Evolutionary conservation across 2,888 invertebrate genomes (phyloP).

Genomic region (Pyrrhia umbra): DNA sequence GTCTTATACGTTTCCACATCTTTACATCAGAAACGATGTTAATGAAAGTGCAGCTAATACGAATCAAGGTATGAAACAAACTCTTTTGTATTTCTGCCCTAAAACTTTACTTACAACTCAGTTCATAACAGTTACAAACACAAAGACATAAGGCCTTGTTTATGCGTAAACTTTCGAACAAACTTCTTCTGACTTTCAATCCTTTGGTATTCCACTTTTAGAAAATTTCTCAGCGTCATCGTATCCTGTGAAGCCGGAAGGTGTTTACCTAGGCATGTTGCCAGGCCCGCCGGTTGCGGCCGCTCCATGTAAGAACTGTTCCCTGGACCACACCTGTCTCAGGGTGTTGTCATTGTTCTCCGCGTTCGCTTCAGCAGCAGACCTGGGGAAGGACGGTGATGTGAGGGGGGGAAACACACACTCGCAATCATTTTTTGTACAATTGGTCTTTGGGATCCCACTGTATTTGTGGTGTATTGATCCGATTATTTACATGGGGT

Average conservation of each 20-base stretch:
- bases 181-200: too few relatives aligned
- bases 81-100: too few relatives aligned
- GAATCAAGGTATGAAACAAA: too few relatives aligned
- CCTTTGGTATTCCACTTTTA: background rate
- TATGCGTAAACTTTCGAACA: too few relatives aligned
- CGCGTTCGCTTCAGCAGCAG: constrained; percentile 67
- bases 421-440: constrained; percentile 42
- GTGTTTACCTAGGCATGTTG: constrained; percentile 67
- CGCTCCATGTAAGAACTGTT: constrained; percentile 93
- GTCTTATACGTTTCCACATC: too few relatives aligned
- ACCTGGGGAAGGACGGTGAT: constrained; percentile 55
- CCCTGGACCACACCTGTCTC: constrained; percentile 92
- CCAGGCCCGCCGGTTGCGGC: constrained; percentile 93
- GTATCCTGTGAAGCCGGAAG: constrained; percentile 1
- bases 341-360: constrained; percentile 63
- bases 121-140: too few relatives aligned
- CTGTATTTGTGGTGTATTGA: constrained; percentile 32
- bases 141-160: too few relatives aligned
- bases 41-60: too few relatives aligned
- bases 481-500: constrained; percentile 25
- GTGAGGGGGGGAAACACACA: constrained; percentile 50
- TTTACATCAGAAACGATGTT: too few relatives aligned
- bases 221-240: background rate
- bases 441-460: constrained; percentile 43
- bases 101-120: too few relatives aligned